Conservation (phyloP, 1,140 invertebrate species). For the Oryctes rhinoceros region DNA sequence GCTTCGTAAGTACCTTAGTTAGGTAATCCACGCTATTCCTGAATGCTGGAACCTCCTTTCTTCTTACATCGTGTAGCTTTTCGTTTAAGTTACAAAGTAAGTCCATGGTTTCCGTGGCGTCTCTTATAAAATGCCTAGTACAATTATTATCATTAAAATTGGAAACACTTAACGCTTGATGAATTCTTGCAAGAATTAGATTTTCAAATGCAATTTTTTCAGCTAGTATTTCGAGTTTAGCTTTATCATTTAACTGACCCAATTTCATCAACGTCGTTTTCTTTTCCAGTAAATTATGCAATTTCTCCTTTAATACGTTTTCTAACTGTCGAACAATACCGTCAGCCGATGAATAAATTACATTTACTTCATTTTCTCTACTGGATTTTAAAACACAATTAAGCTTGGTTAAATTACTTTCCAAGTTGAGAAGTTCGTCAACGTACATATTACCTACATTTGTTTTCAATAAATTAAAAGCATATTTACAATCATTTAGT, state of each 20-base stretch:
- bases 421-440: constrained; percentile 63
- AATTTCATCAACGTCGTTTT: constrained; percentile 68
- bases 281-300: constrained; percentile 71
- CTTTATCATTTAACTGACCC: constrained; percentile 71
- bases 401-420: constrained; percentile 68
- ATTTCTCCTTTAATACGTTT: constrained; percentile 70
- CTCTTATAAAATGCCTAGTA: constrained; percentile 67
- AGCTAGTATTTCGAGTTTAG: constrained; percentile 73
- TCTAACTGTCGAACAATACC: constrained; percentile 71
- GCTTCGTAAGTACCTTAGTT: constrained; percentile 69
- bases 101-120: constrained; percentile 77
- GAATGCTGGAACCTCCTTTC: constrained; percentile 60
- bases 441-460: constrained; percentile 45
- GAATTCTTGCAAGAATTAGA: constrained; percentile 66
- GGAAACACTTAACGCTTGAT: constrained; percentile 58
- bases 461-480: constrained; percentile 51
- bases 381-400: constrained; percentile 64
- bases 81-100: constrained; percentile 73
- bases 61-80: constrained; percentile 69
- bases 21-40: constrained; percentile 69
- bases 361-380: constrained; percentile 58
- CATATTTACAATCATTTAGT: constrained; percentile 55
- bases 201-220: constrained; percentile 81
- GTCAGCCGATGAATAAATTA: constrained; percentile 68
- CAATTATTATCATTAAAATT: constrained; percentile 64